Evolutionary conservation across 2,888 invertebrate genomes (phyloP).

Genomic region (Alviniconcha strummeri): DNA sequence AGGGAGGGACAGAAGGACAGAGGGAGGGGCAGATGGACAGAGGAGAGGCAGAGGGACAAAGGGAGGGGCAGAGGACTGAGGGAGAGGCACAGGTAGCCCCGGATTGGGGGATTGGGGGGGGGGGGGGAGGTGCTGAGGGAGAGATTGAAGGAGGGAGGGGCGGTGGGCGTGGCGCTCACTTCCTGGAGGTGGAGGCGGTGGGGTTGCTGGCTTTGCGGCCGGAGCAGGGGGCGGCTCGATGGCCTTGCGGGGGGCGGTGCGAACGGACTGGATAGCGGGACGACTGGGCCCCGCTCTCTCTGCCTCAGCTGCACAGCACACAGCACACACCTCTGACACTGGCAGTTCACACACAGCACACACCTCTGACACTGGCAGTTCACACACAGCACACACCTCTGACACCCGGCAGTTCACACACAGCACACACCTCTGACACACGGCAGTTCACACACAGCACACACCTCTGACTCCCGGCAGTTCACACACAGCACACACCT

Average conservation of each 20-base stretch:
- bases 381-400: neutral
- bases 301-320: conserved; percentile 44
- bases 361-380: neutral
- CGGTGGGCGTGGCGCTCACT: neutral
- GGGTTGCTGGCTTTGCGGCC: neutral
- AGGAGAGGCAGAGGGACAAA: neutral
- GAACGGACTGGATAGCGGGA: conserved; percentile 37
- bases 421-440: neutral
- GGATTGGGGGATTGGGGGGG: neutral
- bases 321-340: too few relatives aligned
- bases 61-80: conserved; percentile 5
- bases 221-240: conserved; percentile 45
- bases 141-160: neutral
- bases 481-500: neutral
- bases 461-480: too few relatives aligned
- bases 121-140: neutral
- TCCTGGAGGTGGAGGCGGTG: conserved; percentile 3
- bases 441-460: too few relatives aligned
- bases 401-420: neutral
- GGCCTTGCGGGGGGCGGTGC: conserved; percentile 45
- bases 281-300: conserved; percentile 34
- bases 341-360: too few relatives aligned
- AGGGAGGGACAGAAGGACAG: neutral
- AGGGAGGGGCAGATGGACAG: neutral
- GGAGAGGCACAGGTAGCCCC: neutral